A percentile compares a stretch with the other conserved stretches of the same genome.
phyloP scores from a whole-genome alignment of 1,140 invertebrate species.

The Zaprionus camerounensis region DNA sequence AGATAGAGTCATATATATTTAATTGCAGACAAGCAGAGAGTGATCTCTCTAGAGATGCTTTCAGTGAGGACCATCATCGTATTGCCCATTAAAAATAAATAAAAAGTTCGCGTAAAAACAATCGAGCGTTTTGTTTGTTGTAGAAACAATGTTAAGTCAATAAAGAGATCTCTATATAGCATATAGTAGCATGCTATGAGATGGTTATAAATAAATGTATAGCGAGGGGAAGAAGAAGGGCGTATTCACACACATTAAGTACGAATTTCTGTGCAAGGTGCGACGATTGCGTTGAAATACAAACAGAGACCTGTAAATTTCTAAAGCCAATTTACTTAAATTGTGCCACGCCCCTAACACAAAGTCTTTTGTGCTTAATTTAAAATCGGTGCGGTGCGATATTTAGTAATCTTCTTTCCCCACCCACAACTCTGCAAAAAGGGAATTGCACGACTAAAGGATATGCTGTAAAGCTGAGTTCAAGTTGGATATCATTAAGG shows the following conservation, averaged over 20 bases:
- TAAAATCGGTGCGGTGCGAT: slow-evolving; percentile 30
- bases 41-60: slow-evolving; percentile 1
- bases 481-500: neutral
- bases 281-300: slow-evolving; percentile 47
- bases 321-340: slow-evolving; percentile 63
- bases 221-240: slow-evolving; percentile 4
- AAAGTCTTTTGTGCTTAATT: slow-evolving; percentile 36
- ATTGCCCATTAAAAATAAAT: slow-evolving; percentile 76
- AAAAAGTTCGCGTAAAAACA: slow-evolving; percentile 78
- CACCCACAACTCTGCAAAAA: neutral
- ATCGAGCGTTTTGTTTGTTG: slow-evolving; percentile 74
- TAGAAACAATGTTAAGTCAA: slow-evolving; percentile 81
- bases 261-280: slow-evolving; percentile 50
- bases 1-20: slow-evolving; percentile 40
- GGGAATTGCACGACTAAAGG: neutral
- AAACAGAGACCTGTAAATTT: slow-evolving; percentile 69
- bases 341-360: slow-evolving; percentile 52
- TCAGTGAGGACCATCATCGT: neutral
- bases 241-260: slow-evolving; percentile 47
- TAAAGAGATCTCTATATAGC: slow-evolving; percentile 60
- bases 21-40: slow-evolving; percentile 36
- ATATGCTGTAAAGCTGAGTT: neutral
- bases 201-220: slow-evolving; percentile 15
- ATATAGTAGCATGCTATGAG: slow-evolving; percentile 1
- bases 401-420: slow-evolving; percentile 19